phyloP scores from a whole-genome alignment of 2,797 vertebrate species.

The Pseudopleuronectes americanus region DNA sequence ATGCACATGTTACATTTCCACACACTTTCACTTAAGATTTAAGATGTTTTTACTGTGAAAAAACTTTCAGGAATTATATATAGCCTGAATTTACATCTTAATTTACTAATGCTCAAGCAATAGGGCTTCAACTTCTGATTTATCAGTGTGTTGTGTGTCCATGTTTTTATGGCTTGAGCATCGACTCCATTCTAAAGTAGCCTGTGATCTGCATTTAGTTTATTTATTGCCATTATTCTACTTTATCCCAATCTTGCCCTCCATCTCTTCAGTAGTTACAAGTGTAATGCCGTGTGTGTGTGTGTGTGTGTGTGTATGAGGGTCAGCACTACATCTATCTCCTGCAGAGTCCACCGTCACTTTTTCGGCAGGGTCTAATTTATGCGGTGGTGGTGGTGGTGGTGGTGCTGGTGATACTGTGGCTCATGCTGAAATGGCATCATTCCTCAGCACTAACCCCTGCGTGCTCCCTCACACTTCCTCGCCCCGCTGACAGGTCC shows the following conservation, averaged over 20 bases:
- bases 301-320: conserved; percentile 37
- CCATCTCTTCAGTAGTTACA: conserved; percentile 58
- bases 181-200: conserved; percentile 23
- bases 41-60: conserved; percentile 19
- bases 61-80: conserved; percentile 28
- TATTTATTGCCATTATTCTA: conserved; percentile 41
- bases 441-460: conserved; percentile 77
- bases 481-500: conserved; percentile 66
- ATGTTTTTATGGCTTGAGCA: conserved; percentile 1
- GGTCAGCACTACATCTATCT: conserved; percentile 74
- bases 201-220: conserved; percentile 38
- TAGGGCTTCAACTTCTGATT: conserved; percentile 17
- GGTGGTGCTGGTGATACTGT: conserved; percentile 49
- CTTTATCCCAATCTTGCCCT: conserved; percentile 38
- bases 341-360: conserved; percentile 64
- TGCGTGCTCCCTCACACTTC: conserved; percentile 63
- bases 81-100: conserved; percentile 41
- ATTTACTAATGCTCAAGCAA: conserved; percentile 36
- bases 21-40: conserved; percentile 46
- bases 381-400: conserved; percentile 70
- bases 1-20: conserved; percentile 24
- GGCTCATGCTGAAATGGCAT: conserved; percentile 79
- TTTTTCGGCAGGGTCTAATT: conserved; percentile 77
- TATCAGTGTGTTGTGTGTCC: conserved; percentile 17
- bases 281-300: conserved; percentile 22